Conservation (phyloP, 2,888 invertebrate species). For the Macrosiphum euphorbiae region DNA sequence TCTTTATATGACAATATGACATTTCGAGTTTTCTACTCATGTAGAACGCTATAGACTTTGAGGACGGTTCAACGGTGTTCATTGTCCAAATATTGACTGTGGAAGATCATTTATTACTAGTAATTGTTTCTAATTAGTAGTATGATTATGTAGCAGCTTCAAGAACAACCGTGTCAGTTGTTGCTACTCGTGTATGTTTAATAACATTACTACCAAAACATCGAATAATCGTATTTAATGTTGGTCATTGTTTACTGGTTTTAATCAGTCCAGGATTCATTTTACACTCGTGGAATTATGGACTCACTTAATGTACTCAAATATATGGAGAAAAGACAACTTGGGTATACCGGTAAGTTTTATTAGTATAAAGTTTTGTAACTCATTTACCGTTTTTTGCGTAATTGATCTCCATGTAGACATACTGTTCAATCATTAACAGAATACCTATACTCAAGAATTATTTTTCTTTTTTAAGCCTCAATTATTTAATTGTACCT, state of each 20-base stretch:
- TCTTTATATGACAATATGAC: background rate
- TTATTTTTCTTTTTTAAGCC: background rate
- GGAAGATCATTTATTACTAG: background rate
- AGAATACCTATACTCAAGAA: no score
- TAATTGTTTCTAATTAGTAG: background rate
- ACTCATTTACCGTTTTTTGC: background rate
- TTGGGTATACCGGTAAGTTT: constrained; percentile 27
- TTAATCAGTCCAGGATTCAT: background rate
- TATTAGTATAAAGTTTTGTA: background rate
- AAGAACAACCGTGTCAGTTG: background rate
- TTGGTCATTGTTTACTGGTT: background rate
- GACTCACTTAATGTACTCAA: background rate
- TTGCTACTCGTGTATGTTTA: background rate
- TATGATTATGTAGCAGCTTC: background rate
- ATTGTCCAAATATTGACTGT: background rate
- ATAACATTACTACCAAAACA: background rate
- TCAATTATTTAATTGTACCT: background rate
- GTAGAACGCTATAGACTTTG: no score
- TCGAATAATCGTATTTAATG: background rate
- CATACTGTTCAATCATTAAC: background rate
- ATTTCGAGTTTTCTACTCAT: background rate
- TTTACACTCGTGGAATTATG: background rate
- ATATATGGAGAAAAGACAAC: constrained; percentile 35
- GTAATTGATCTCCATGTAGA: background rate
- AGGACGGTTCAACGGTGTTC: background rate